Evolutionary conservation across 2,888 invertebrate species (phyloP), one percentile per base, ranked within the genome.

Genomic region (Drosophila rubida): DNA sequence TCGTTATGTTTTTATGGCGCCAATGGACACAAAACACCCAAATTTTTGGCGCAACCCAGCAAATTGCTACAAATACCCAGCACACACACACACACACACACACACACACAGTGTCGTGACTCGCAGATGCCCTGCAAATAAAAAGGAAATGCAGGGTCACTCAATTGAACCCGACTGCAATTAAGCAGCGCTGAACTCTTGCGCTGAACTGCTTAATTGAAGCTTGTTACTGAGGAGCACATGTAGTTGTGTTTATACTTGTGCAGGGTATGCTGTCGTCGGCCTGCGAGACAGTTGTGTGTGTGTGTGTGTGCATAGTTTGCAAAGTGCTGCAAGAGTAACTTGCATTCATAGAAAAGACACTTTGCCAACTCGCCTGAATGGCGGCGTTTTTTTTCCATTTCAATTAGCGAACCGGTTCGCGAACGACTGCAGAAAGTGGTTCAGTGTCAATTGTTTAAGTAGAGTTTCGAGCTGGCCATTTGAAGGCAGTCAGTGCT

Each of bases 1-100:
- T 80, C 84, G 75, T 84, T 80, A 79, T 79, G 69, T 61, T 66
- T 73, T 79, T 72, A 72, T 69, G 80, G 65, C 78, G 77, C 70
- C 77, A 69, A 73, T 68, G 74, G 68, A 80, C 68, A 60, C 63
- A 62, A 67, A 58, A 14, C 77, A 62, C 69, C 61, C 23, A 60
- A 44, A 54, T 44, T 23, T 51, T 60, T 60, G 42, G 22, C 58
- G 30, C 50, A 50, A 53, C 44, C 35, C 25, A 51, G 59, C 23
- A 51, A 51, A 53, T 45, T 53, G 37, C 35, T 53, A 45, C 53
- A 54, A 46, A 44, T 32, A 23, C n/a, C 7, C 4, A 7, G 11
- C 7, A 3, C 8, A 44, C 19, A 27, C 14, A 44, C 22, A 44
- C 11, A n/a, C 22, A 27, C 22, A 44, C 19, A 23, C n/a, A 25